These are phyloP conservation scores for Gobionotothen gibberifrons DNA, from an alignment of 2,797 vertebrate genomes.

Conservation along the genomic window DNA sequence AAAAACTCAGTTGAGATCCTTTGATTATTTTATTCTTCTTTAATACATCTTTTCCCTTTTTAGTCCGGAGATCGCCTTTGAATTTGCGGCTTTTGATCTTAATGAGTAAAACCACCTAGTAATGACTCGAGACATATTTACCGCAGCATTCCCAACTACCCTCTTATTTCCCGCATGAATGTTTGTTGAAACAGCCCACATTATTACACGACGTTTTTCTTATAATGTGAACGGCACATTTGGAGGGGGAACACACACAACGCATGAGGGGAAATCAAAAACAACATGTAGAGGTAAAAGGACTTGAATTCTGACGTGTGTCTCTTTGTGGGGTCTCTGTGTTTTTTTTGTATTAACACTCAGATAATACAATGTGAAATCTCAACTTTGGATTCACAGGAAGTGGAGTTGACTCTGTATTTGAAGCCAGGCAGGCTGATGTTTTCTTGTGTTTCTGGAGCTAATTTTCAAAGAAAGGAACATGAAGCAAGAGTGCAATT, in stretches of 20 bases:
- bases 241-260: conserved; percentile 68
- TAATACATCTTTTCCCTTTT: conserved; percentile 54
- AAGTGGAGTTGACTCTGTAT: conserved; percentile 27
- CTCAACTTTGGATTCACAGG: conserved; percentile 33
- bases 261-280: conserved; percentile 64
- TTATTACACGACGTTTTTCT: conserved; percentile 74
- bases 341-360: conserved; percentile 49
- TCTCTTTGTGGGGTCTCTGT: conserved; percentile 57
- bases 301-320: conserved; percentile 38
- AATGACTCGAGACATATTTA: conserved; percentile 79
- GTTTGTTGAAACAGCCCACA: conserved; percentile 76
- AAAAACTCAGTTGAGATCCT: conserved; percentile 58
- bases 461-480: conserved; percentile 10
- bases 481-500: neutral
- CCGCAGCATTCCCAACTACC: conserved; percentile 71
- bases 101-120: conserved; percentile 82
- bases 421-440: conserved; percentile 11
- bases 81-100: conserved; percentile 80
- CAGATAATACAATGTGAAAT: conserved; percentile 46
- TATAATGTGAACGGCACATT: conserved; percentile 71
- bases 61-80: conserved; percentile 70
- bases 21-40: conserved; percentile 52
- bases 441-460: conserved; percentile 21
- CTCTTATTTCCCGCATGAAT: conserved; percentile 75
- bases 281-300: conserved; percentile 58